Percentiles rank a stretch among this genome's conserved stretches.
phyloP scores from a whole-genome alignment of 2,888 invertebrate species.

The Miltochrista miniata region DNA sequence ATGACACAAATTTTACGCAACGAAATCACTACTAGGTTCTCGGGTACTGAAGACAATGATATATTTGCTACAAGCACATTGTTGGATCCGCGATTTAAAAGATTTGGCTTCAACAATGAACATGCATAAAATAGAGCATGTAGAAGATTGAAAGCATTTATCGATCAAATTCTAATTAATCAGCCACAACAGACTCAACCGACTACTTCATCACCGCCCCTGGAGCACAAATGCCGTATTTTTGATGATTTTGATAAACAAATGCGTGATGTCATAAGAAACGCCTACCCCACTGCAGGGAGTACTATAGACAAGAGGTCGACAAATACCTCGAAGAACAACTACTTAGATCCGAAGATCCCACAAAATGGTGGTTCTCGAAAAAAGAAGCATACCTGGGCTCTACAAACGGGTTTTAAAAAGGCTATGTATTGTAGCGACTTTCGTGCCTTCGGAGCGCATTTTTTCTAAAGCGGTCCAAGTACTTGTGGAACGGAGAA shows the following conservation, averaged over 20 bases:
- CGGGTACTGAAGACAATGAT: conserved; percentile 1
- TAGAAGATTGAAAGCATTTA: no score
- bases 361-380: conserved; percentile 6
- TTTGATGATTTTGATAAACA: conserved; percentile 10
- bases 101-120: background rate
- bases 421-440: conserved; percentile 1
- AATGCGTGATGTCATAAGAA: background rate
- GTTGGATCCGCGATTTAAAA: background rate
- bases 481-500: background rate
- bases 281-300: conserved; percentile 6
- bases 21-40: background rate
- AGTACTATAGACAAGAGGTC: conserved; percentile 11
- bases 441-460: no score
- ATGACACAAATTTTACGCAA: background rate
- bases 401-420: no score
- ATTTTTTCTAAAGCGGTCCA: no score
- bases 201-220: background rate
- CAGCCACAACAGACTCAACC: background rate
- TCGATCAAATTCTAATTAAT: background rate
- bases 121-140: no score
- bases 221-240: background rate
- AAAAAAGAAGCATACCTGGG: conserved; percentile 4
- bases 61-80: conserved; percentile 2
- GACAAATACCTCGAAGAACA: conserved; percentile 12
- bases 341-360: conserved; percentile 5